These are phyloP conservation scores for Malthinus seriepunctatus DNA, from an alignment of 2,888 invertebrate genomes.

Conservation along the genomic window DNA sequence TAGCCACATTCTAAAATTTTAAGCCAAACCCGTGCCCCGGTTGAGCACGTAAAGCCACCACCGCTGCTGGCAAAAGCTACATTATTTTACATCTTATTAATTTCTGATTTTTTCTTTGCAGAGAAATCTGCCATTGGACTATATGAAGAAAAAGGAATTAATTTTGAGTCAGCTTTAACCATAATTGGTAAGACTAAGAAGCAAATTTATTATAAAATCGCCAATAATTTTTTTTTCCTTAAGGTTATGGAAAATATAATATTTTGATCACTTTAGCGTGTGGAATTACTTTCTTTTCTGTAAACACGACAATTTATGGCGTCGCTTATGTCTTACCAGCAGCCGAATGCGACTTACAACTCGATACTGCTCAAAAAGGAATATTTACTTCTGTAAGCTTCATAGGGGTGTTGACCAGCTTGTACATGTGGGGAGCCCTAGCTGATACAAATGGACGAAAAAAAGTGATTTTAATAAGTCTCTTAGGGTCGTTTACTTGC, in stretches of 20 bases:
- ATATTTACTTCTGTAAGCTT: constrained; percentile 72
- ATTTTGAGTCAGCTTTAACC: constrained; percentile 6
- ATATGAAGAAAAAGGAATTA: constrained; percentile 7
- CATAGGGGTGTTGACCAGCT: constrained; percentile 71
- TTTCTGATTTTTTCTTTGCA: too few species aligned
- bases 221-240: neutral
- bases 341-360: constrained; percentile 69
- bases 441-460: constrained; percentile 76
- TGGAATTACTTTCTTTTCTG: constrained; percentile 64
- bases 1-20: too few species aligned
- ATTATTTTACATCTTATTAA: too few species aligned
- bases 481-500: constrained; percentile 17
- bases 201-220: too few species aligned
- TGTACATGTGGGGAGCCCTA: constrained; percentile 78
- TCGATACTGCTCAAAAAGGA: constrained; percentile 69
- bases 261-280: constrained; percentile 65
- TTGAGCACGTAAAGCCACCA: too few species aligned
- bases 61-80: too few species aligned
- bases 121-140: constrained; percentile 6
- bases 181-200: constrained; percentile 1
- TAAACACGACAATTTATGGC: constrained; percentile 67
- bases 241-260: constrained; percentile 73
- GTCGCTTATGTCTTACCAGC: constrained; percentile 75
- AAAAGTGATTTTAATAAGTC: constrained; percentile 48
- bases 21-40: too few species aligned